Conservation (phyloP, 2,888 invertebrate genomes). For the Melinopterus prodromus region DNA sequence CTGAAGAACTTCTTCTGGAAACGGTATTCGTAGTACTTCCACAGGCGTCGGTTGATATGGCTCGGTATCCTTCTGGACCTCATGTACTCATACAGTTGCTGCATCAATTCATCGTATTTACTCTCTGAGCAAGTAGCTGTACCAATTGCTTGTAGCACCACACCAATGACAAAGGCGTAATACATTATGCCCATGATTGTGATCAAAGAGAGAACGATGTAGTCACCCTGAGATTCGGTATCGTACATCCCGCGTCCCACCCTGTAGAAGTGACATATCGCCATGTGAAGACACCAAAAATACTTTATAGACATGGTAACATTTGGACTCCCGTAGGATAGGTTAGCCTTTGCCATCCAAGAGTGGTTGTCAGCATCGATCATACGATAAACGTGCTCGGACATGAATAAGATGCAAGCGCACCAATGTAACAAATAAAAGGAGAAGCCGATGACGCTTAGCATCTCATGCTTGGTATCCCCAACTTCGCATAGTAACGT, state of each 20-base stretch:
- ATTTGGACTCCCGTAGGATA: not conserved
- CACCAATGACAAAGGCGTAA: constrained; percentile 50
- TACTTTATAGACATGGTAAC: constrained; percentile 30
- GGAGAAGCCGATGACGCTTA: constrained; percentile 25
- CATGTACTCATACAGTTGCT: constrained; percentile 58
- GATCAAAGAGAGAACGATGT: constrained; percentile 43
- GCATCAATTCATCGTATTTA: constrained; percentile 59
- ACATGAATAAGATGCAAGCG: constrained; percentile 29
- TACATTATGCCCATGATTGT: constrained; percentile 47
- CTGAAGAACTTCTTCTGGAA: constrained; percentile 59
- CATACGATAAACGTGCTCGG: constrained; percentile 17
- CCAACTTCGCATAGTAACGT: constrained; percentile 27
- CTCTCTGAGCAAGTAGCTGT: constrained; percentile 51
- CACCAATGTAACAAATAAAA: constrained; percentile 34
- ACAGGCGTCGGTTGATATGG: constrained; percentile 55
- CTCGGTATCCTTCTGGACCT: constrained; percentile 57
- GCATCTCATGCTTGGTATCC: constrained; percentile 32
- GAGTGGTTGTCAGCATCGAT: constrained; percentile 6
- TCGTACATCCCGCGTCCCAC: constrained; percentile 44
- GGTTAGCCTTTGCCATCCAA: constrained; percentile 26
- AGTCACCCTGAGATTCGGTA: constrained; percentile 40
- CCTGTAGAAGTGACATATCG: constrained; percentile 50
- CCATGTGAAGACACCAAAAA: constrained; percentile 42
- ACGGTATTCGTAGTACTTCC: constrained; percentile 57
- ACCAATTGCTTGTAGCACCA: constrained; percentile 52